Conservation (phyloP, 2,888 invertebrate species). For the Venusia cambrica region DNA sequence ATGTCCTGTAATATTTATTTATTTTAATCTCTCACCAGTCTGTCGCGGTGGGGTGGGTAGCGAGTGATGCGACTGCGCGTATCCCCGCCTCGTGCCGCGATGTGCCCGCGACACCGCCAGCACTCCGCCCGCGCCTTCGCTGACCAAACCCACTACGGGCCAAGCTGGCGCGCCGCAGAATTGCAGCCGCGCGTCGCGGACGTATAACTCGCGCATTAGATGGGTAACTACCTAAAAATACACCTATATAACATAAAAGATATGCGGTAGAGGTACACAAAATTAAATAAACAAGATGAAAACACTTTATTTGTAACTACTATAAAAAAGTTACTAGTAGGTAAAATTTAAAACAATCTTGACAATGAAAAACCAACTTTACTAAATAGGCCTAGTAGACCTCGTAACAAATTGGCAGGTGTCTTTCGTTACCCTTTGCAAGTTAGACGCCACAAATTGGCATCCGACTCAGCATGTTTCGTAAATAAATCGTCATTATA, state of each 20-base stretch:
- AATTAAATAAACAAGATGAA: neutral
- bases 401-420: no score
- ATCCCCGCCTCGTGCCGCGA: slow-evolving; percentile 22
- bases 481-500: no score
- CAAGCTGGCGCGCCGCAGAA: slow-evolving; percentile 56
- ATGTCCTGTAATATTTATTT: no score
- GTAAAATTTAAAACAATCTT: no score
- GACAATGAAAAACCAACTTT: no score
- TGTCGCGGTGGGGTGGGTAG: slow-evolving; percentile 23
- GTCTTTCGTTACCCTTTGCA: no score
- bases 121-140: slow-evolving; percentile 64
- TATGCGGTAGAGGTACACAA: neutral
- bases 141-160: slow-evolving; percentile 60
- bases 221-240: slow-evolving; percentile 83
- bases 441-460: no score
- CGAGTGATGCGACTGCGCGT: slow-evolving; percentile 12
- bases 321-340: no score
- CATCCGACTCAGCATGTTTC: no score
- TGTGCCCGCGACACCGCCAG: slow-evolving; percentile 37
- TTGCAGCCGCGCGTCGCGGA: slow-evolving; percentile 89
- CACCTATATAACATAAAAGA: neutral
- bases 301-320: no score
- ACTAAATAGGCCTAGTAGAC: no score
- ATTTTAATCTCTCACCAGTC: no score
- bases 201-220: slow-evolving; percentile 90